phyloP scores from a whole-genome alignment of 2,888 invertebrate species.

The Emmelina monodactyla region DNA sequence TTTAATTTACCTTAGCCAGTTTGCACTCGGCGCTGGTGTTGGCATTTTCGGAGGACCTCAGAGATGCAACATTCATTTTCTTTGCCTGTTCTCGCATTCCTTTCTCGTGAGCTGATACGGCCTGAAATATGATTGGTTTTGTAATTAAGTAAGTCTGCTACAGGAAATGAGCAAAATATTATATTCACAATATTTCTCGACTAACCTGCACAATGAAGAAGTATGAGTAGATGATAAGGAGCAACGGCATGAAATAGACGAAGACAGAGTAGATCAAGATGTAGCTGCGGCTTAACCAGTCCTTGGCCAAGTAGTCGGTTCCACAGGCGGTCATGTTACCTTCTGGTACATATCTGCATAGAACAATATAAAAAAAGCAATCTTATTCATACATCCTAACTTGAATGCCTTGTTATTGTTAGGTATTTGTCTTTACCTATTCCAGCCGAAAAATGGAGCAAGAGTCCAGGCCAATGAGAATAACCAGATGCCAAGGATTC shows the following conservation, averaged over 20 bases:
- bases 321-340: constrained; percentile 95
- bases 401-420: neutral
- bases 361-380: neutral
- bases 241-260: constrained; percentile 78
- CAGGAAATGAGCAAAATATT: neutral
- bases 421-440: constrained; percentile 55
- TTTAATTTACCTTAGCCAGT: constrained; percentile 75
- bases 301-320: constrained; percentile 83
- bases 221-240: constrained; percentile 86
- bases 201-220: constrained; percentile 83
- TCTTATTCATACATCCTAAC: neutral
- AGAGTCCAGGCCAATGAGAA: constrained; percentile 82
- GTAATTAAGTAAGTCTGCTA: neutral
- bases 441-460: constrained; percentile 89
- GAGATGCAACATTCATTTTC: constrained; percentile 91
- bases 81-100: constrained; percentile 90
- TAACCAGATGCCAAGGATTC: constrained; percentile 81
- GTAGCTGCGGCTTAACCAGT: constrained; percentile 80
- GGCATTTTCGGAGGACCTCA: constrained; percentile 79
- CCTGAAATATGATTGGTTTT: constrained; percentile 44
- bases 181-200: constrained; percentile 1
- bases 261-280: constrained; percentile 80
- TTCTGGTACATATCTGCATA: constrained; percentile 91
- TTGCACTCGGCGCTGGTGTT: constrained; percentile 86
- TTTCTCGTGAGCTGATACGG: constrained; percentile 85